Evolutionary conservation across 1,140 invertebrate genomes (phyloP), one percentile per base, ranked within the genome.

Genomic region (Philopotamus ludificatus): DNA sequence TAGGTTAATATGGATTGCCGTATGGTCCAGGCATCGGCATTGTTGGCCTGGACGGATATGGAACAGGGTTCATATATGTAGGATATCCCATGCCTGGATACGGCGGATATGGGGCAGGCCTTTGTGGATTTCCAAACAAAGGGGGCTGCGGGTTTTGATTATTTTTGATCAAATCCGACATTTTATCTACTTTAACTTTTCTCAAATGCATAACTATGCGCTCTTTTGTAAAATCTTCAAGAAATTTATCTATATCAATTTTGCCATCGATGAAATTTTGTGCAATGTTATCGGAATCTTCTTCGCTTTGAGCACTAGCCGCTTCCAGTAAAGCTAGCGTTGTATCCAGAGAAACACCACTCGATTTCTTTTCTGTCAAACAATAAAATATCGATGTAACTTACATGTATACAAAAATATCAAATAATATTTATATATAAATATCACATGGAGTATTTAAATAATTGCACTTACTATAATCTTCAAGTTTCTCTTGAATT

Each of bases 171-270:
- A 94, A 73, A 74, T 95, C 92, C 57, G 83, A 80, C 85, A 95
- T 88, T 81, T 94, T 94, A 57, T 95, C 92, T 12, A 89, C 86
- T 81, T 94, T 94, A 0, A 94, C 86, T 73, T 90, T 86, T 39
- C 90, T 80, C 42, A 91, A 70, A 73, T 95, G 92, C 83, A 93
- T 91, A 26, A 85, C 75, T 73, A 89, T 91, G 9, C 92, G 81
- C 67, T 85, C 81, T 1, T 81, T 80, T 51, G 90, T 79, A 76
- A 93, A 94, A 59, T 91, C 83, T 28, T 89, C 87, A 4, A 95
- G 74, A 73, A 94, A 95, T 63, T 86, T 83, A 18, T 94, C 92
- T 0, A 92, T 81, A 68, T 88, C 85, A 12, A 86, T 79, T 66
- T 89, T 86, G 41, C 86, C 87, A 23, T 85, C 81, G 42, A 92